These are phyloP conservation scores for Aldrovandia affinis DNA, from an alignment of 2,797 vertebrate species.

Conservation along the genomic window DNA sequence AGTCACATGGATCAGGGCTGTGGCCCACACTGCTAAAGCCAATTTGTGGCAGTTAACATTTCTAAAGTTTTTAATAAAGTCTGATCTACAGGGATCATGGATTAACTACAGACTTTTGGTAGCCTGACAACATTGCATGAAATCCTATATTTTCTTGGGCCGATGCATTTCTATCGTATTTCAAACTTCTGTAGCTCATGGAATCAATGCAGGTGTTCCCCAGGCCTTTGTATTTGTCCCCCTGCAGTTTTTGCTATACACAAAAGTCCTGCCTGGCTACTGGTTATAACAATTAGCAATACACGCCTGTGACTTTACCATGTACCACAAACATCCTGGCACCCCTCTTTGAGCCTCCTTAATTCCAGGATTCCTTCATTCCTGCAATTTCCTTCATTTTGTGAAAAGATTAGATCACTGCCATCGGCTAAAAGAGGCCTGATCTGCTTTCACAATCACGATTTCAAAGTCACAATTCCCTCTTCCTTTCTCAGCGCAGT, in stretches of 20 bases:
- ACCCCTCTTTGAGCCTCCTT: not conserved
- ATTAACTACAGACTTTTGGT: not conserved
- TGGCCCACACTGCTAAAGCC: not conserved
- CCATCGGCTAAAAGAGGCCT: not conserved
- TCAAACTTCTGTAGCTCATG: slow-evolving; percentile 14
- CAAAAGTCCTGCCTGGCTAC: slow-evolving; percentile 10
- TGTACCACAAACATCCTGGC: not conserved
- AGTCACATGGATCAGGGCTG: not conserved
- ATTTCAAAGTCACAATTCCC: slow-evolving; percentile 1
- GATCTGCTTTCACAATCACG: slow-evolving; percentile 10
- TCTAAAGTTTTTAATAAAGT: not conserved
- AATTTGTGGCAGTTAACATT: not conserved
- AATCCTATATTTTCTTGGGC: not conserved
- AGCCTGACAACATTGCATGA: not conserved
- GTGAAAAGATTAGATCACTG: not conserved
- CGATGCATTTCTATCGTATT: slow-evolving; percentile 5
- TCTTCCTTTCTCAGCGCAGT: not conserved
- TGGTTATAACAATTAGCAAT: not conserved
- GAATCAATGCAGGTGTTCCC: slow-evolving; percentile 4
- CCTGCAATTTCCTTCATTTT: not conserved
- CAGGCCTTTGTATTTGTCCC: not conserved
- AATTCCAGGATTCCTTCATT: not conserved
- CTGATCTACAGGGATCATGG: not conserved
- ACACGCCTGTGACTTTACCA: slow-evolving; percentile 9
- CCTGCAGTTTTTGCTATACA: not conserved